Evolutionary conservation across 92 coral and sea anemone species (phyloP).

Genomic region (Metridium senile): DNA sequence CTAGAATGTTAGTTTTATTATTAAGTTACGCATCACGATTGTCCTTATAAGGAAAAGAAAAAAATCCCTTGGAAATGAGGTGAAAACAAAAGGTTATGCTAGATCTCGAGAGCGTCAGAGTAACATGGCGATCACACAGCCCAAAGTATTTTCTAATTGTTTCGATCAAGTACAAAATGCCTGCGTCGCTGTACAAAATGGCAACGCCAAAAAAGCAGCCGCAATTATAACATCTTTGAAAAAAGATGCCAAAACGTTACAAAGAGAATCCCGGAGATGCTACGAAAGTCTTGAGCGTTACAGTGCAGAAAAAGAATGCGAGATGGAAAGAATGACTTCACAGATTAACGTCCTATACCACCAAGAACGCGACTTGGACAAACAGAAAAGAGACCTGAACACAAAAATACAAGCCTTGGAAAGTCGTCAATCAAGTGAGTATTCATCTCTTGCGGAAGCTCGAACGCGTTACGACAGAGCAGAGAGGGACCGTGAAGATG

Average conservation of each 20-base stretch:
- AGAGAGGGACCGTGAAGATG: conserved; percentile 22
- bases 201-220: conserved; percentile 30
- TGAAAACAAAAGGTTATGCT: too few relatives aligned
- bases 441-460: not conserved
- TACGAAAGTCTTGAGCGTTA: conserved; percentile 8
- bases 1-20: too few relatives aligned
- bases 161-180: conserved; percentile 49
- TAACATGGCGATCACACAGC: conserved; percentile 53
- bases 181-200: conserved; percentile 38
- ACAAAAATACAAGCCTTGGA: conserved; percentile 8
- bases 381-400: conserved; percentile 7
- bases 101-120: too few relatives aligned
- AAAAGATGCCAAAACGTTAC: conserved; percentile 36
- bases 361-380: conserved; percentile 20
- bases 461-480: conserved; percentile 11
- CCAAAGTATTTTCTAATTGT: conserved; percentile 34
- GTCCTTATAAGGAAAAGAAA: too few relatives aligned
- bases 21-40: too few relatives aligned
- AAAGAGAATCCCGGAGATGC: conserved; percentile 18
- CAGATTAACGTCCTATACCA: conserved; percentile 44
- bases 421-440: not conserved
- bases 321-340: conserved; percentile 36
- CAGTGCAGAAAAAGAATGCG: conserved; percentile 22
- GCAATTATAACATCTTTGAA: conserved; percentile 24
- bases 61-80: too few relatives aligned